A percentile compares a stretch with the other conserved stretches of the same genome.
Conservation (phyloP, 2,888 invertebrate species). For the Agrotis clavis region DNA sequence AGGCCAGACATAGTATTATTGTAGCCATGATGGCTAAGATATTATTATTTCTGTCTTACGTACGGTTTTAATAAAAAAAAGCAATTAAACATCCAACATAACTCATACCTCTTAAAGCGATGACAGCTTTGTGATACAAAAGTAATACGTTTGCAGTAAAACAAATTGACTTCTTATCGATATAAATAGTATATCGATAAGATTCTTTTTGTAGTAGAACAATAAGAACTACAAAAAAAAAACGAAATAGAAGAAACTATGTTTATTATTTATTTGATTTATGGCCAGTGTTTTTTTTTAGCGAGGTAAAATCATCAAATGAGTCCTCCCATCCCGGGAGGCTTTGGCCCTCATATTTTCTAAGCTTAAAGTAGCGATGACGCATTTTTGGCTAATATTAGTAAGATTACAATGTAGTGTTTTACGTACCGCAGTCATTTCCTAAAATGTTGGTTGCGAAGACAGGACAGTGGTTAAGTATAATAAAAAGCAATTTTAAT, state of each 20-base stretch:
- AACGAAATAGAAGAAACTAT: constrained; percentile 35
- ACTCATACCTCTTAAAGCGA: not conserved
- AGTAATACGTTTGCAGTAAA: constrained; percentile 17
- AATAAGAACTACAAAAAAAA: constrained; percentile 17
- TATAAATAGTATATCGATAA: too few species aligned
- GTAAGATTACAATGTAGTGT: constrained; percentile 54
- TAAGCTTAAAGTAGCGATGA: constrained; percentile 27
- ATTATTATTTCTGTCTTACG: too few species aligned
- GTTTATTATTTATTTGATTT: constrained; percentile 27
- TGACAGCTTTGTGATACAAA: constrained; percentile 12
- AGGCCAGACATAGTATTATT: too few species aligned
- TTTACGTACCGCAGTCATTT: constrained; percentile 64
- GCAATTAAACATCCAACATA: constrained; percentile 10
- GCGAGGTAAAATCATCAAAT: too few species aligned
- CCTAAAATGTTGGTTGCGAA: constrained; percentile 66
- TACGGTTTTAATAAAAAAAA: constrained; percentile 1
- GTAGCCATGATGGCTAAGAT: not conserved
- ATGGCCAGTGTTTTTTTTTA: not conserved
- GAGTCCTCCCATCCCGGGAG: too few species aligned
- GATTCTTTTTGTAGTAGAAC: too few species aligned
- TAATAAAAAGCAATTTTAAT: constrained; percentile 77
- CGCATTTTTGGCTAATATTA: constrained; percentile 41
- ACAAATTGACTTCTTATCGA: constrained; percentile 19
- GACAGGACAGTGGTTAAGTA: constrained; percentile 73
- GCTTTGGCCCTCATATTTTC: not conserved